Conservation (phyloP, 2,888 invertebrate genomes). For the Drosophila paracracens region DNA sequence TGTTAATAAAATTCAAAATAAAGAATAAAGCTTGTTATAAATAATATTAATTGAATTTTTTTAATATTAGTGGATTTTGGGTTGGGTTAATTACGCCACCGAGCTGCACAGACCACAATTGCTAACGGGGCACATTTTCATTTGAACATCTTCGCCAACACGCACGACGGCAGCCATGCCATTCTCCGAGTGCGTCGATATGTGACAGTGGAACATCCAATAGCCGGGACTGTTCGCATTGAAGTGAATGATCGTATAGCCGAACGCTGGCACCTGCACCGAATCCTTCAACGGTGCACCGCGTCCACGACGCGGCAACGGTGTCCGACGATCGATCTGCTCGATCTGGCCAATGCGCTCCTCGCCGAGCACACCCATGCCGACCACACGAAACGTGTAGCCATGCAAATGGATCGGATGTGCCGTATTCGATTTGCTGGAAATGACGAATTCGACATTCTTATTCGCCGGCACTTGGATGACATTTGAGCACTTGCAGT, state of each 20-base stretch:
- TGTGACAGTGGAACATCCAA: constrained; percentile 83
- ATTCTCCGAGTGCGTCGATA: constrained; percentile 80
- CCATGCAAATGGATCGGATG: constrained; percentile 83
- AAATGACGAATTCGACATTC: constrained; percentile 79
- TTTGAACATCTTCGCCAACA: constrained; percentile 79
- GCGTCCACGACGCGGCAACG: constrained; percentile 71
- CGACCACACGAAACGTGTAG: constrained; percentile 82
- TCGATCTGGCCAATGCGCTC: constrained; percentile 77
- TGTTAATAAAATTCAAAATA: not conserved
- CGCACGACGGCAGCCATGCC: constrained; percentile 82
- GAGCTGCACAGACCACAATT: constrained; percentile 82
- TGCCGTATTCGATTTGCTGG: constrained; percentile 70
- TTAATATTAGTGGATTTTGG: not conserved
- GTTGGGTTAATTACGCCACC: constrained; percentile 42
- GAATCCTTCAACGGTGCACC: constrained; percentile 81
- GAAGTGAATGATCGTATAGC: constrained; percentile 82
- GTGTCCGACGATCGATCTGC: constrained; percentile 73
- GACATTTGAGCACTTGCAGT: constrained; percentile 81
- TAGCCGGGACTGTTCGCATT: constrained; percentile 81
- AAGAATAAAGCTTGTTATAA: not conserved
- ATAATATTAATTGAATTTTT: not conserved
- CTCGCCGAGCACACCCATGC: constrained; percentile 82
- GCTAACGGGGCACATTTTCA: constrained; percentile 83
- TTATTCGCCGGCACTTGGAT: constrained; percentile 80
- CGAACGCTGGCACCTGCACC: constrained; percentile 80